phyloP scores from a whole-genome alignment of 2,113 vertebrate genomes.

The Dromaius novaehollandiae region DNA sequence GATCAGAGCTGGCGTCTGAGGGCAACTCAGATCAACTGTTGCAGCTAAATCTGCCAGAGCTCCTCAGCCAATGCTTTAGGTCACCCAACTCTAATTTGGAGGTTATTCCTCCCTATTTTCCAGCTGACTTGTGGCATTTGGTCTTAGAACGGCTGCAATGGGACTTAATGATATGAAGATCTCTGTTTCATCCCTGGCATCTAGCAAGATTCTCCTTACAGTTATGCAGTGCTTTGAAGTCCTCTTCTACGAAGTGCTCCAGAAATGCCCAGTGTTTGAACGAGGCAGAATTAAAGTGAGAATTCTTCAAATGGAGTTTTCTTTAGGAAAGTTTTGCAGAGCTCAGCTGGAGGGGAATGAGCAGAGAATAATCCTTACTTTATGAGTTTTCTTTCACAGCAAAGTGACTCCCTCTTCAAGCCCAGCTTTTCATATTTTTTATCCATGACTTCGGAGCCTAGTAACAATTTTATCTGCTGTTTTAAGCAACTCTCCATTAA shows the following conservation, averaged over 20 bases:
- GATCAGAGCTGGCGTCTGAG: neutral
- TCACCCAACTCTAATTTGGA: neutral
- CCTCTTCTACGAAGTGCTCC: neutral
- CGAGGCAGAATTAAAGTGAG: neutral
- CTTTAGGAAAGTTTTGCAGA: neutral
- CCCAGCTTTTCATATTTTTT: neutral
- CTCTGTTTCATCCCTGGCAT: neutral
- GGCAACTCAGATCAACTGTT: neutral
- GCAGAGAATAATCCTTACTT: neutral
- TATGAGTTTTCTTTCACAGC: neutral
- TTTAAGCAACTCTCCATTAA: neutral
- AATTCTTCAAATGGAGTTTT: neutral
- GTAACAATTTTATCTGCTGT: neutral
- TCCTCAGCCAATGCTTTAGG: neutral
- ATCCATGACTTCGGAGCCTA: neutral
- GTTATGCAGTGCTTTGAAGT: neutral
- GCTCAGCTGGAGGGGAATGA: neutral
- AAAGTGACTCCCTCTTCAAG: neutral
- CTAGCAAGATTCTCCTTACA: neutral
- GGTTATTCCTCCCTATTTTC: neutral
- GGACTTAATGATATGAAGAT: neutral
- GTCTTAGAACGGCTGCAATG: neutral
- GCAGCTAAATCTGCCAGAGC: fast-evolving
- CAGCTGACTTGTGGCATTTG: neutral
- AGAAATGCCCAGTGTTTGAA: neutral